Percentiles rank a stretch among this genome's conserved stretches.
These are phyloP conservation scores for Aspidiotus destructor DNA, from an alignment of 2,888 invertebrate species.

Conservation along the genomic window DNA sequence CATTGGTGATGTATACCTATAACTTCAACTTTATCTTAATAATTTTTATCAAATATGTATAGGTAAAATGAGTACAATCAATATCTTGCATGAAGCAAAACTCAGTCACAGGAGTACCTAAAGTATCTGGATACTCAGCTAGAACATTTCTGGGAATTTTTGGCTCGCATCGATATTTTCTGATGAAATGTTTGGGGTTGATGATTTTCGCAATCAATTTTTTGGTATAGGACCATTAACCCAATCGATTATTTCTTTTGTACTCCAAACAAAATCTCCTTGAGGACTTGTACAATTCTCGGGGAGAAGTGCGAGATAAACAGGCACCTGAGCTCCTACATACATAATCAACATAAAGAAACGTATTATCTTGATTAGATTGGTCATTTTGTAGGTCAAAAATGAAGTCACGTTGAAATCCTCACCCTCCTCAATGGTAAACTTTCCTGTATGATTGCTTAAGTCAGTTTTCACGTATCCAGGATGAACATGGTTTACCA, in stretches of 20 bases:
- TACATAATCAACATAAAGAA: background rate
- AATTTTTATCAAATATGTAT: too few species aligned
- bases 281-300: slow-evolving; percentile 45
- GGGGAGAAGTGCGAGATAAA: slow-evolving; percentile 52
- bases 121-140: too few species aligned
- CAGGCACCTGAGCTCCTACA: slow-evolving; percentile 49
- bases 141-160: too few species aligned
- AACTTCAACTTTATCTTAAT: too few species aligned
- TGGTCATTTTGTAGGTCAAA: too few species aligned
- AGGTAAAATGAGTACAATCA: too few species aligned
- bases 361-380: background rate
- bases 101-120: too few species aligned
- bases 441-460: slow-evolving; percentile 55
- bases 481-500: slow-evolving; percentile 62
- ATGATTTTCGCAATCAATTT: background rate
- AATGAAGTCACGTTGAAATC: too few species aligned
- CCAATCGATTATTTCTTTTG: slow-evolving; percentile 53
- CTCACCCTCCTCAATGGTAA: slow-evolving; percentile 49
- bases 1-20: too few species aligned
- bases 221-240: slow-evolving; percentile 38
- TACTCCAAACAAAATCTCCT: slow-evolving; percentile 56
- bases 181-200: too few species aligned
- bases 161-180: too few species aligned
- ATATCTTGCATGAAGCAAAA: too few species aligned
- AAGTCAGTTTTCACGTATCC: slow-evolving; percentile 72